Percentiles rank a stretch among this genome's conserved stretches.
phyloP scores from a whole-genome alignment of 2,888 invertebrate species.

The Villa cingulata region DNA sequence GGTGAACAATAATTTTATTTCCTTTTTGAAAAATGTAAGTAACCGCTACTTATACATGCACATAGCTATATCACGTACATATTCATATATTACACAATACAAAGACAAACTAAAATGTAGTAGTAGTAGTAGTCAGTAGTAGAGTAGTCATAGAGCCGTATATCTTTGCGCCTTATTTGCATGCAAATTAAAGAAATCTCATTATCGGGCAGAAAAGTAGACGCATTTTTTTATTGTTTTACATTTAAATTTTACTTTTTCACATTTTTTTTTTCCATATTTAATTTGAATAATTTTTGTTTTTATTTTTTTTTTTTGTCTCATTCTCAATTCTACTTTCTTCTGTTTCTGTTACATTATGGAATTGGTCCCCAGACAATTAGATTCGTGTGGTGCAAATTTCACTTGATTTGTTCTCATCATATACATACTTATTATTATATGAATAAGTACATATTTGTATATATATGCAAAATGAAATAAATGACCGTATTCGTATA shows the following conservation, averaged over 20 bases:
- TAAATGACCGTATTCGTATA: too few species aligned
- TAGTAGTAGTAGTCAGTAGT: too few species aligned
- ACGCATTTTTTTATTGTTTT: constrained; percentile 2
- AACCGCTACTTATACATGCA: background rate
- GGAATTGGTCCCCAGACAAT: constrained; percentile 6
- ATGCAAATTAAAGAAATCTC: constrained; percentile 19
- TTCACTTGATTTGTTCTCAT: constrained; percentile 2
- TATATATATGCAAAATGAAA: too few species aligned
- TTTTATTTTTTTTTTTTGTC: background rate
- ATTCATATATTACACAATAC: too few species aligned
- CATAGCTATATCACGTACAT: too few species aligned
- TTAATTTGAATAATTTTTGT: constrained; percentile 1
- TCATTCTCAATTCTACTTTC: too few species aligned
- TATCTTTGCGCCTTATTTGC: constrained; percentile 14
- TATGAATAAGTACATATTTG: too few species aligned
- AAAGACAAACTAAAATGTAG: too few species aligned
- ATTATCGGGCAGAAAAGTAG: constrained; percentile 11
- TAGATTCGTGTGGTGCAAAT: constrained; percentile 8
- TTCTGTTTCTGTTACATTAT: too few species aligned
- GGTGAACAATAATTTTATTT: background rate
- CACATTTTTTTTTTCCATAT: background rate
- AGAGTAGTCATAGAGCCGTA: too few species aligned
- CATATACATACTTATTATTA: too few species aligned
- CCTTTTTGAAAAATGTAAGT: background rate
- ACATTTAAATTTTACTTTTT: background rate